These are phyloP conservation scores for Bufo gargarizans DNA, from an alignment of 2,113 vertebrate genomes.

Conservation along the genomic window DNA sequence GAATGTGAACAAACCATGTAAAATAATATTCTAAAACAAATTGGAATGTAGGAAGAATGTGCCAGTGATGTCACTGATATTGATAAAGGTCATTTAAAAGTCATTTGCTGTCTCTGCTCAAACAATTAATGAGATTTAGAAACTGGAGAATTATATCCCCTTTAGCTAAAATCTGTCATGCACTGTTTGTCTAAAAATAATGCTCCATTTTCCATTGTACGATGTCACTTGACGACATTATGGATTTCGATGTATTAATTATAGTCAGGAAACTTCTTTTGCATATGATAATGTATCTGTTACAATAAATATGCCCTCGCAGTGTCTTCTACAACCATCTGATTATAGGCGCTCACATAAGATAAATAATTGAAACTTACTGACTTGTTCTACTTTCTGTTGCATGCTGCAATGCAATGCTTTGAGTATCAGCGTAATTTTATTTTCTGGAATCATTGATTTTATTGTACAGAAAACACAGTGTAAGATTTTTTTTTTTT, in stretches of 20 bases:
- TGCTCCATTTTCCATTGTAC: conserved; percentile 15
- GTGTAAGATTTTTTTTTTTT: neutral
- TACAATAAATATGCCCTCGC: neutral
- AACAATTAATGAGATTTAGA: conserved; percentile 45
- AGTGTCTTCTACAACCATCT: neutral
- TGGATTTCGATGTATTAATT: conserved; percentile 16
- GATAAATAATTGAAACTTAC: conserved; percentile 21
- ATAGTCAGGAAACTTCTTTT: conserved; percentile 22
- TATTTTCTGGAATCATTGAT: neutral
- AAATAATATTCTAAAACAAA: conserved; percentile 49
- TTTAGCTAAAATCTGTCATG: conserved; percentile 44
- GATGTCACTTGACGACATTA: conserved; percentile 27
- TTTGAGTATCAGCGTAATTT: neutral
- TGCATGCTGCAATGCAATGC: neutral
- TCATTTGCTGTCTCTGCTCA: conserved; percentile 30
- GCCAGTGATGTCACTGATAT: conserved; percentile 45
- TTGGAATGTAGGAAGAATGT: conserved; percentile 14
- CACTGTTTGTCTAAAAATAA: conserved; percentile 43
- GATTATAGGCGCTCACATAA: neutral
- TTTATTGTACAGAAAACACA: conserved; percentile 16
- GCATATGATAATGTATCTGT: conserved; percentile 7
- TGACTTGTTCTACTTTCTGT: neutral
- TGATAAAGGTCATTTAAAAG: conserved; percentile 53
- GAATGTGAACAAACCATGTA: conserved; percentile 17
- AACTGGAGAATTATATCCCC: conserved; percentile 46